These are phyloP conservation scores for Acridotheres tristis DNA, from an alignment of 2,797 vertebrate genomes.

Conservation along the genomic window DNA sequence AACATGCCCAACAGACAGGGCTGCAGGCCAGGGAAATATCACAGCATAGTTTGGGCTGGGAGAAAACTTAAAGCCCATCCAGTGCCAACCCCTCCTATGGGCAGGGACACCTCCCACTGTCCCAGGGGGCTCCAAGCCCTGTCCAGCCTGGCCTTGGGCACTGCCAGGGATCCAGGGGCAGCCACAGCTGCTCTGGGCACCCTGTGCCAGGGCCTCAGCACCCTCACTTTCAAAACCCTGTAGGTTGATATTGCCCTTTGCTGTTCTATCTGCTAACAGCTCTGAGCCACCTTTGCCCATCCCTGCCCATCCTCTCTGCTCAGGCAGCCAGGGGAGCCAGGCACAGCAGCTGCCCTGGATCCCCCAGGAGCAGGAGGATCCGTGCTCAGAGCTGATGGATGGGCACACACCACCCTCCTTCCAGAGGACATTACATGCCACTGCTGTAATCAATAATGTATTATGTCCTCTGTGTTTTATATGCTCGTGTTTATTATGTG, in stretches of 20 bases:
- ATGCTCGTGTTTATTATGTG: constrained; percentile 58
- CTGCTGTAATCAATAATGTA: constrained; percentile 67
- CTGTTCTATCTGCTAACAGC: background rate
- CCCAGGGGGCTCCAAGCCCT: background rate
- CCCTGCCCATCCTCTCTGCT: background rate
- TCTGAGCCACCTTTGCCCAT: background rate
- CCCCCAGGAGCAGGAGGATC: background rate
- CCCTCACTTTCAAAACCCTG: background rate
- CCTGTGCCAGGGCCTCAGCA: background rate
- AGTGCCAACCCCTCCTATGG: background rate
- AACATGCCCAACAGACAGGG: background rate
- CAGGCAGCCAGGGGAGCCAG: rapidly evolving
- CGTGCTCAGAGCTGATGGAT: background rate
- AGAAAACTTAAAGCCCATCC: background rate
- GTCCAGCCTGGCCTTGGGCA: rapidly evolving
- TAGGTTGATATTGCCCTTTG: rapidly evolving
- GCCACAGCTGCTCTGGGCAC: background rate
- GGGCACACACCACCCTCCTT: background rate
- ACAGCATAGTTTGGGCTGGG: background rate
- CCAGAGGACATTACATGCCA: constrained; percentile 17
- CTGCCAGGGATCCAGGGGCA: background rate
- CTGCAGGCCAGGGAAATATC: background rate
- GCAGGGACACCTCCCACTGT: rapidly evolving
- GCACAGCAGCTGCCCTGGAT: background rate
- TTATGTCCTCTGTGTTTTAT: constrained; percentile 31